Percentiles rank a stretch among this genome's conserved stretches.
phyloP scores from a whole-genome alignment of 2,797 vertebrate species.

The Gymnothorax reevesii region DNA sequence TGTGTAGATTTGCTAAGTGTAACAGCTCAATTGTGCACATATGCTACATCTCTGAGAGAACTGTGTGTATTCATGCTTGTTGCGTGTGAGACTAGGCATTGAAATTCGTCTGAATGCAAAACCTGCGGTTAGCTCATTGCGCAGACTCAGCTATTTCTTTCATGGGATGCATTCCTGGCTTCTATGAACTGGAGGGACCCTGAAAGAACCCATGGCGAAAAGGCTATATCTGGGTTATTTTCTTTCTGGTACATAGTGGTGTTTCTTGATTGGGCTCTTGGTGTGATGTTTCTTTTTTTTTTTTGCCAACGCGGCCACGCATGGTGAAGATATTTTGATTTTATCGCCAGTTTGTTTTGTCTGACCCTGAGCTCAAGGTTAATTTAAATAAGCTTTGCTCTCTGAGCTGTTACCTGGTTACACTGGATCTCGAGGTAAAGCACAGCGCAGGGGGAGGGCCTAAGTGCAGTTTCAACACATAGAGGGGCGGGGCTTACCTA shows the following conservation, averaged over 20 bases:
- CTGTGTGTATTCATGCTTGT: not conserved
- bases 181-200: constrained; percentile 10
- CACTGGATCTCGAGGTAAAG: not conserved
- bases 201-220: not conserved
- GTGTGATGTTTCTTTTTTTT: not conserved
- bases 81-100: not conserved
- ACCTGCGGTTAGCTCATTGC: not conserved
- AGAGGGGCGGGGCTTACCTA: constrained; percentile 29
- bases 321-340: not conserved
- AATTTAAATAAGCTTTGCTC: not conserved
- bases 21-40: not conserved
- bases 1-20: not conserved
- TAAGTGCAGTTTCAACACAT: not conserved
- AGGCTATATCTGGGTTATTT: not conserved
- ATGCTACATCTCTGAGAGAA: not conserved
- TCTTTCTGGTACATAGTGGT: not conserved
- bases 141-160: not conserved
- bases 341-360: not conserved
- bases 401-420: not conserved
- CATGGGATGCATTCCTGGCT: not conserved
- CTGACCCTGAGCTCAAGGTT: not conserved
- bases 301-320: not conserved
- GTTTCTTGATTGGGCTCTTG: not conserved
- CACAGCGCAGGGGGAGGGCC: not conserved
- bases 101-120: not conserved